These are phyloP conservation scores for Ariopsis seemanni DNA, from an alignment of 2,113 vertebrate genomes.

Conservation along the genomic window DNA sequence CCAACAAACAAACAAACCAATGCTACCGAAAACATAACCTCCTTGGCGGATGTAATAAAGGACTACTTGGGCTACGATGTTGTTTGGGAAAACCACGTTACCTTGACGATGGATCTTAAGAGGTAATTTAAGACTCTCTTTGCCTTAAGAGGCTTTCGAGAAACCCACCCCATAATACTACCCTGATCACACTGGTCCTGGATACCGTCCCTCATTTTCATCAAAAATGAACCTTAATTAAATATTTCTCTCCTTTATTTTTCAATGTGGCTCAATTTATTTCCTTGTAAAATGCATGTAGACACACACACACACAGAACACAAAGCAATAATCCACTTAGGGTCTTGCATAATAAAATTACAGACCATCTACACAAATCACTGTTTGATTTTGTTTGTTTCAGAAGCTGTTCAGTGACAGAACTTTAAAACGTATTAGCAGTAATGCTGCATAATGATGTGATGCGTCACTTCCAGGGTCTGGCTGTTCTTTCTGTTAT, in stretches of 20 bases:
- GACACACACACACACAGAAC: background rate
- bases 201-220: background rate
- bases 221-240: background rate
- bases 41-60: too few species aligned
- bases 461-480: background rate
- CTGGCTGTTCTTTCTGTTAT: background rate
- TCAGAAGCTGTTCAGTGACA: background rate
- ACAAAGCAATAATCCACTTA: background rate
- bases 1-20: too few species aligned
- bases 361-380: slow-evolving; percentile 3
- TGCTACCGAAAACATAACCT: too few species aligned
- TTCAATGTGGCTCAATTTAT: background rate
- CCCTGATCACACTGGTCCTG: background rate
- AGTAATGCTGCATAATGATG: background rate
- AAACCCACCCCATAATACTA: too few species aligned
- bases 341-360: slow-evolving; percentile 9
- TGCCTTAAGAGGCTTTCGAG: too few species aligned
- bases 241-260: too few species aligned
- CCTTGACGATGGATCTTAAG: too few species aligned
- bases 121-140: too few species aligned
- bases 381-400: background rate
- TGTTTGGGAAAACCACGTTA: too few species aligned
- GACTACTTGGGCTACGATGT: too few species aligned
- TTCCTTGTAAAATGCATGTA: background rate
- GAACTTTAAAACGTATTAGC: background rate